phyloP scores from a whole-genome alignment of 2,113 vertebrate genomes.

The Reinhardtius hippoglossoides region DNA sequence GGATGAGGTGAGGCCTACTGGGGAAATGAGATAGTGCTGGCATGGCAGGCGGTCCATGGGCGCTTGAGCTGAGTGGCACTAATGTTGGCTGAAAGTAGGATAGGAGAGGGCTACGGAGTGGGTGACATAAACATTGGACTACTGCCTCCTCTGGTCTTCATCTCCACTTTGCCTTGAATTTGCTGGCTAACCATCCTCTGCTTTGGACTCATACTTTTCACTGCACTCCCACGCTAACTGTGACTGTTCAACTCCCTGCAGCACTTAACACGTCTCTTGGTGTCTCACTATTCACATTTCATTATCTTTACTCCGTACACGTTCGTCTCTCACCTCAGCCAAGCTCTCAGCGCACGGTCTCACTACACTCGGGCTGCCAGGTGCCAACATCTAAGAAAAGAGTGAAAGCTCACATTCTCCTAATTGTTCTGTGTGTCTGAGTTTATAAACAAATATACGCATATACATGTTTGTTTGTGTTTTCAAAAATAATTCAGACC shows the following conservation, averaged over 20 bases:
- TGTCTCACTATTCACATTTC: constrained; percentile 57
- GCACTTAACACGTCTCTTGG: constrained; percentile 55
- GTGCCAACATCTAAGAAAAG: constrained; percentile 45
- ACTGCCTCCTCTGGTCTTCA: constrained; percentile 45
- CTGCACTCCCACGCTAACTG: constrained; percentile 39
- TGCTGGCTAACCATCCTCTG: constrained; percentile 21
- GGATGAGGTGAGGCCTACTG: constrained; percentile 54
- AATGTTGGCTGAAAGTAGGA: constrained; percentile 48
- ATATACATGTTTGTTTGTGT: constrained; percentile 5
- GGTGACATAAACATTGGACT: constrained; percentile 40
- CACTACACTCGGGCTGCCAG: constrained; percentile 30
- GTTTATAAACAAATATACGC: too few relatives aligned
- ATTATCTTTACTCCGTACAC: constrained; percentile 39
- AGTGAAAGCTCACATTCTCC: constrained; percentile 27
- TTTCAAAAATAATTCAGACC: neutral
- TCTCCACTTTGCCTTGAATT: constrained; percentile 28
- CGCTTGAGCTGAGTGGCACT: constrained; percentile 54
- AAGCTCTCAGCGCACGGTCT: constrained; percentile 23
- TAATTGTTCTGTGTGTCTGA: constrained; percentile 4
- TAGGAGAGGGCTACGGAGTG: constrained; percentile 10
- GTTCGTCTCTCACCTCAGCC: constrained; percentile 48
- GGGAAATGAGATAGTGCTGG: constrained; percentile 44
- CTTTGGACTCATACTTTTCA: constrained; percentile 12
- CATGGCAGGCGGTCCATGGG: constrained; percentile 47
- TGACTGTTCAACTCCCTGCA: constrained; percentile 51